Evolutionary conservation across 2,888 invertebrate species (phyloP).

Genomic region (Melieria picta): DNA sequence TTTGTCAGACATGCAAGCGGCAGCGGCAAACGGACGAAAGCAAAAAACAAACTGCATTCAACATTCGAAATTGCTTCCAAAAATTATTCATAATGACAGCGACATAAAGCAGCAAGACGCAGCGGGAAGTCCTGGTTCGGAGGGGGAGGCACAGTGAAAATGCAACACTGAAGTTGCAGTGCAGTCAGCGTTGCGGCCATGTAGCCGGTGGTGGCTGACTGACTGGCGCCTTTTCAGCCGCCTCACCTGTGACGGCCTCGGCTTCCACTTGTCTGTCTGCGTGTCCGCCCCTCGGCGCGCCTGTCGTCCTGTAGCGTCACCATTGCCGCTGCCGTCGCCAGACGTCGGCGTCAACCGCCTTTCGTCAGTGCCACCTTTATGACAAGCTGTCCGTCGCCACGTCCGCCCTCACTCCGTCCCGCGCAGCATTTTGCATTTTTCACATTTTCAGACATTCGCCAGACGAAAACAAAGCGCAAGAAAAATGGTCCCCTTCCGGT

Average conservation of each 20-base stretch:
- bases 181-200: not conserved
- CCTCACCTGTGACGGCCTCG: not conserved
- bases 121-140: no score
- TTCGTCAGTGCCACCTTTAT: conserved; percentile 45
- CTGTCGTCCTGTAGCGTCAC: not conserved
- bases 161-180: conserved; percentile 25
- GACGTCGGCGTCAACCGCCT: conserved; percentile 33
- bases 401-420: conserved; percentile 12
- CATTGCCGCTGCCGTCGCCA: not conserved
- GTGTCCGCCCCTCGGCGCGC: not conserved
- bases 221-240: conserved; percentile 10
- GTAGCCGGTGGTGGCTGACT: no score
- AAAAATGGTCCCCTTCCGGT: conserved; percentile 52
- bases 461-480: conserved; percentile 52
- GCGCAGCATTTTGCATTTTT: no score
- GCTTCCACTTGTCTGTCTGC: conserved; percentile 1
- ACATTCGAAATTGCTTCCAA: conserved; percentile 34
- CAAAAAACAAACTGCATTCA: conserved; percentile 16
- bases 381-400: conserved; percentile 46
- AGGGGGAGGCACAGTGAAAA: not conserved
- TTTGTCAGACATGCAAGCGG: conserved; percentile 26
- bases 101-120: conserved; percentile 5
- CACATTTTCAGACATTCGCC: conserved; percentile 53
- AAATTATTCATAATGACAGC: conserved; percentile 33
- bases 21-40: conserved; percentile 2